phyloP scores from a whole-genome alignment of 2,113 vertebrate genomes.

The Bothrops jararaca region DNA sequence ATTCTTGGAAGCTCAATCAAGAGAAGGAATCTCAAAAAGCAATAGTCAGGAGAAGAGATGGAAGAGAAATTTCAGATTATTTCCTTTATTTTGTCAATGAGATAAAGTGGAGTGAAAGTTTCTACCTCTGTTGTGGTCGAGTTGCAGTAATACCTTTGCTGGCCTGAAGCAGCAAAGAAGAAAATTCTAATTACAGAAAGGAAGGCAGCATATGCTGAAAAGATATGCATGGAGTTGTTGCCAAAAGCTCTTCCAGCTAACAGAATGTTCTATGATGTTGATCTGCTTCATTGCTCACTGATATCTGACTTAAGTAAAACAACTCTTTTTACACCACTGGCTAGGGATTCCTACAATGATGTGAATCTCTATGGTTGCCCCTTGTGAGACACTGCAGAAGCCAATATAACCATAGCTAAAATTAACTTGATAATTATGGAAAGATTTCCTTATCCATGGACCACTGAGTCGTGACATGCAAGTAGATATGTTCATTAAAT shows the following conservation, averaged over 20 bases:
- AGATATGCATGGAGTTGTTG: background rate
- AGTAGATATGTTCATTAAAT: background rate
- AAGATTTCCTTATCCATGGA: constrained; percentile 18
- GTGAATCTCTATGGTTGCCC: constrained; percentile 9
- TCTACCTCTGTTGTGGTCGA: background rate
- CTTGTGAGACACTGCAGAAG: constrained; percentile 18
- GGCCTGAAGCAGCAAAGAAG: background rate
- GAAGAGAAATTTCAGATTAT: background rate
- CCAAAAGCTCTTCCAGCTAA: background rate
- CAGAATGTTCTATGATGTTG: background rate
- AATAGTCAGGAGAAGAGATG: background rate
- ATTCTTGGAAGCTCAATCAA: background rate
- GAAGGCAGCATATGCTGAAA: background rate
- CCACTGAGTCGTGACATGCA: background rate
- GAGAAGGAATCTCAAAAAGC: background rate
- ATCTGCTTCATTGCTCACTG: constrained; percentile 5
- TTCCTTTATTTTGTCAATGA: background rate
- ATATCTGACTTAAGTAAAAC: constrained; percentile 21
- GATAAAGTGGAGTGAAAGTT: background rate
- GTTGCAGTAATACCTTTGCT: background rate
- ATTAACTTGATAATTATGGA: constrained; percentile 51
- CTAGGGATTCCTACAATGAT: background rate
- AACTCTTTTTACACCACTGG: constrained; percentile 20
- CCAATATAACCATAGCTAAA: constrained; percentile 23
- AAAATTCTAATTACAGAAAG: constrained; percentile 13